phyloP scores from a whole-genome alignment of 2,797 vertebrate species.

The Anabacerthia variegaticeps region DNA sequence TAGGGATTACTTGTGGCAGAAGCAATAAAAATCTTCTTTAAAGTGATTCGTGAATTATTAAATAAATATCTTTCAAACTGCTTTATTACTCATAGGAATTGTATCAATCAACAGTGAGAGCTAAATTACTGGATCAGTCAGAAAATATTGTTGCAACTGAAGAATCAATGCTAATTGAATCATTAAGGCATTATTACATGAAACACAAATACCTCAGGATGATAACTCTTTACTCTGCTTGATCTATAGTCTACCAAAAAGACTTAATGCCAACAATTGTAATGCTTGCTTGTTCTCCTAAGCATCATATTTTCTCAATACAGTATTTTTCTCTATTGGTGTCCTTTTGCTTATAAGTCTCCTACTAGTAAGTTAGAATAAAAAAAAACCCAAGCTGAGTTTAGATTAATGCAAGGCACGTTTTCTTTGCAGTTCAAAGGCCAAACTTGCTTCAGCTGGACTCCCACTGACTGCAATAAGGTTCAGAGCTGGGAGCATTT shows the following conservation, averaged over 20 bases:
- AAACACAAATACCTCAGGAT: conserved; percentile 56
- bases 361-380: background rate
- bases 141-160: conserved; percentile 73
- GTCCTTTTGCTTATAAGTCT: background rate
- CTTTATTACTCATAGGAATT: conserved; percentile 72
- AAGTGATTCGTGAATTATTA: conserved; percentile 60
- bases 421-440: background rate
- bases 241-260: conserved; percentile 33
- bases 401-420: background rate
- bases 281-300: background rate
- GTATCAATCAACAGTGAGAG: conserved; percentile 69
- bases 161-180: conserved; percentile 78
- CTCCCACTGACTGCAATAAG: background rate
- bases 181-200: conserved; percentile 71
- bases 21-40: conserved; percentile 58
- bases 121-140: conserved; percentile 73
- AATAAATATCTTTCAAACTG: conserved; percentile 61
- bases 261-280: background rate
- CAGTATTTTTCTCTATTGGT: background rate
- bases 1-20: conserved; percentile 14
- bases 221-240: conserved; percentile 28
- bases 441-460: background rate
- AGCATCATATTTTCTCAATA: background rate
- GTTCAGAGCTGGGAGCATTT: background rate
- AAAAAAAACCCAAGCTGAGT: background rate